Conservation (phyloP, 1,140 invertebrate genomes). For the Bombus affinis region DNA sequence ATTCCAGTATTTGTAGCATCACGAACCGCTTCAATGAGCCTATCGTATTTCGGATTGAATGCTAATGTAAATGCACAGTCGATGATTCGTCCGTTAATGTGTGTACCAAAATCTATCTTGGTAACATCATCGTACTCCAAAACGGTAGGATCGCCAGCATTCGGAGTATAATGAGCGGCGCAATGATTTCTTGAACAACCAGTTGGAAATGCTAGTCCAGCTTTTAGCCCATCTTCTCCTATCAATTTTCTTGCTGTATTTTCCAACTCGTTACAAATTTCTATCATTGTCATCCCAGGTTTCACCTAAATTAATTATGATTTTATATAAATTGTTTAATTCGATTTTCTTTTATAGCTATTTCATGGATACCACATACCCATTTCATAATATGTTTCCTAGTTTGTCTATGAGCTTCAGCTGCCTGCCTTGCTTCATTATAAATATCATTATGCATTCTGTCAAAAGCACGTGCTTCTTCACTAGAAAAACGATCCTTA, state of each 20-base stretch:
- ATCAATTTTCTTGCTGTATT: conserved; percentile 95
- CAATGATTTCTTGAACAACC: conserved; percentile 99
- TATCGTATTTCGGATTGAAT: conserved; percentile 99
- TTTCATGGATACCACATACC: conserved; percentile 54
- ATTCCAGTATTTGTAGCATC: conserved; percentile 99
- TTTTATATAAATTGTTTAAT: neutral
- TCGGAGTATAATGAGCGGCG: conserved; percentile 99
- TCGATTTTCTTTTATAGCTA: neutral
- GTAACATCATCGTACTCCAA: conserved; percentile 98
- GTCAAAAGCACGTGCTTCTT: conserved; percentile 94
- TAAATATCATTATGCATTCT: conserved; percentile 94
- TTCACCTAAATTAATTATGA: conserved; percentile 86
- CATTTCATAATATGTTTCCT: conserved; percentile 80
- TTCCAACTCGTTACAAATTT: conserved; percentile 99
- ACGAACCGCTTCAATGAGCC: conserved; percentile 96
- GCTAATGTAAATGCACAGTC: conserved; percentile 99
- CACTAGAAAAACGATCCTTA: conserved; percentile 93
- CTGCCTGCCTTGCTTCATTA: conserved; percentile 96
- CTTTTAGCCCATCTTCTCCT: conserved; percentile 96
- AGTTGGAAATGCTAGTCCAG: conserved; percentile 99
- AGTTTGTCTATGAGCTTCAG: conserved; percentile 97
- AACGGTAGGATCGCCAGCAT: conserved; percentile 98
- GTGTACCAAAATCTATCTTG: conserved; percentile 99
- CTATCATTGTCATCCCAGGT: conserved; percentile 99
- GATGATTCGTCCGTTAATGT: conserved; percentile 99